A percentile compares a stretch with the other conserved stretches of the same genome.
phyloP scores from a whole-genome alignment of 2,797 vertebrate genomes.

The Momotus momota region DNA sequence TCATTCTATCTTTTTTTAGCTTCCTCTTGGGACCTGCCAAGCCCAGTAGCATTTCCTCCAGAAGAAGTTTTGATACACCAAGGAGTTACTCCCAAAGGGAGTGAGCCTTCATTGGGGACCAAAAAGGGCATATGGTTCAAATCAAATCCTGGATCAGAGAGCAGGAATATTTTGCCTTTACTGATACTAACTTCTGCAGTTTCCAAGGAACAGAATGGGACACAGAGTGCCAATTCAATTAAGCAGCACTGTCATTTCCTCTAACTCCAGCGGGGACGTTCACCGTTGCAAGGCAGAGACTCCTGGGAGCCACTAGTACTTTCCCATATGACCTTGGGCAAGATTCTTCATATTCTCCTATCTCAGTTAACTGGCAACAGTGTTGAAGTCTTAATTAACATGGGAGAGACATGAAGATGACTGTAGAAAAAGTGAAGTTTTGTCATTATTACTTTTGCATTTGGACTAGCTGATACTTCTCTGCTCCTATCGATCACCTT shows the following conservation, averaged over 20 bases:
- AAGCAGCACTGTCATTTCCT: slow-evolving; percentile 6
- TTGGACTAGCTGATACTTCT: neutral
- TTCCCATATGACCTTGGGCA: slow-evolving; percentile 22
- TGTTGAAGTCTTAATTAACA: slow-evolving; percentile 39
- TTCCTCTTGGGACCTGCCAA: slow-evolving; percentile 9
- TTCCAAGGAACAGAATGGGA: neutral
- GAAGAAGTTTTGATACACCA: slow-evolving; percentile 10
- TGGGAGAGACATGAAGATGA: neutral
- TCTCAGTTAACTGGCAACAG: neutral
- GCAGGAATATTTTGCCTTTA: slow-evolving; percentile 15
- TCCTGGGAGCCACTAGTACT: neutral
- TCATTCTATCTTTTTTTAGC: neutral
- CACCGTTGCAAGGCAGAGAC: neutral
- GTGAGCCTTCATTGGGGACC: neutral
- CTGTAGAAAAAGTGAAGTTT: neutral
- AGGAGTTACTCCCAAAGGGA: slow-evolving; percentile 16
- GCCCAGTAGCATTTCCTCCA: slow-evolving; percentile 23
- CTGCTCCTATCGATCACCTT: neutral
- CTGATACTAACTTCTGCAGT: neutral
- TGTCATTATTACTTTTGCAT: neutral
- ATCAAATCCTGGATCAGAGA: slow-evolving; percentile 22
- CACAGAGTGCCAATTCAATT: slow-evolving; percentile 50
- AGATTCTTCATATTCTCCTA: neutral
- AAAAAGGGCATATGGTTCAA: slow-evolving; percentile 51
- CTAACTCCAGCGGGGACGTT: neutral